These are phyloP conservation scores for Oryzias melastigma DNA, from an alignment of 2,113 vertebrate species.

Conservation along the genomic window DNA sequence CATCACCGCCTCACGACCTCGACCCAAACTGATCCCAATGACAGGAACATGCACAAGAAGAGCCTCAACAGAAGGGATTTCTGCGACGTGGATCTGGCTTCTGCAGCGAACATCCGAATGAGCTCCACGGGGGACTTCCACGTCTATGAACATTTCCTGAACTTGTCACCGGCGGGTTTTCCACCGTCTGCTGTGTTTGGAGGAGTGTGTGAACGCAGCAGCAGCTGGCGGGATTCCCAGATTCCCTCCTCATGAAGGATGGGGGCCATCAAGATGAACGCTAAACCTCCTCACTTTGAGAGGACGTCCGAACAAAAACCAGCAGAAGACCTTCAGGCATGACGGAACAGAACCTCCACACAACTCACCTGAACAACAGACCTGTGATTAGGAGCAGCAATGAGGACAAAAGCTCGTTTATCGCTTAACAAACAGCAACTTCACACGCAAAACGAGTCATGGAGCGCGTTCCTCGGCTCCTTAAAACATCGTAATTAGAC, in stretches of 20 bases:
- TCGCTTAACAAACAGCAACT: slow-evolving; percentile 8
- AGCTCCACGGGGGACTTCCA: slow-evolving; percentile 24
- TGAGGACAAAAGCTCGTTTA: slow-evolving; percentile 2
- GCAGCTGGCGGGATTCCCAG: slow-evolving; percentile 35
- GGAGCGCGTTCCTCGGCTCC: background rate
- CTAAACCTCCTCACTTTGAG: slow-evolving; percentile 2
- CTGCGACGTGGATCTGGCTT: slow-evolving; percentile 4
- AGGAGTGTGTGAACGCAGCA: slow-evolving; percentile 26
- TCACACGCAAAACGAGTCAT: slow-evolving; percentile 22
- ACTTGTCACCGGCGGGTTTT: slow-evolving; percentile 28
- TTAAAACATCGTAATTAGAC: slow-evolving; percentile 4
- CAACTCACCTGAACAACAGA: slow-evolving; percentile 10
- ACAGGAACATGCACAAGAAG: slow-evolving; percentile 43
- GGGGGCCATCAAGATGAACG: slow-evolving; percentile 41
- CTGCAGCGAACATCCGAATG: background rate
- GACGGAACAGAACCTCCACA: slow-evolving; percentile 51
- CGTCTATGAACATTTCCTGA: slow-evolving; percentile 21
- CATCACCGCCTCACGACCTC: slow-evolving; percentile 21
- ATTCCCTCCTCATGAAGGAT: slow-evolving; percentile 23
- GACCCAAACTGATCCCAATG: slow-evolving; percentile 34
- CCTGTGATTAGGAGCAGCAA: background rate
- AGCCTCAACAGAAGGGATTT: slow-evolving; percentile 20
- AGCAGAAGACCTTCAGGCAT: slow-evolving; percentile 26
- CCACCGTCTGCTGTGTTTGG: slow-evolving; percentile 4
- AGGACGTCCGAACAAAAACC: no score